Conservation (phyloP, 2,797 vertebrate genomes). For the Merluccius polli region DNA sequence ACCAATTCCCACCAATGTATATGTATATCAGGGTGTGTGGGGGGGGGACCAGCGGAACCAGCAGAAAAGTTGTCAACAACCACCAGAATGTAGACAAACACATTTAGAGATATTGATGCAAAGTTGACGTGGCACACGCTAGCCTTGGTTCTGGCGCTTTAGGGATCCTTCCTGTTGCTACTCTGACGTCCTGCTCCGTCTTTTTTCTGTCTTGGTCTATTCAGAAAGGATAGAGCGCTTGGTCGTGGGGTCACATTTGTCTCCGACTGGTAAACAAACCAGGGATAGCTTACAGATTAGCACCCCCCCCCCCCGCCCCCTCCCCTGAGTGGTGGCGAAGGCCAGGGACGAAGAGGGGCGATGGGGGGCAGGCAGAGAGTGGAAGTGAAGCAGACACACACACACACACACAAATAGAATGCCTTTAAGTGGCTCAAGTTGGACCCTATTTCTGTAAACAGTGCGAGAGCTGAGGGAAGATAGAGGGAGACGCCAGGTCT, state of each 20-base stretch:
- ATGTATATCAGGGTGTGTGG: neutral
- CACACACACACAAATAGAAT: constrained; percentile 27
- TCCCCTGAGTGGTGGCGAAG: constrained; percentile 58
- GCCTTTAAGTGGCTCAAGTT: constrained; percentile 56
- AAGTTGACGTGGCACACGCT: constrained; percentile 30
- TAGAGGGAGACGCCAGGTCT: constrained; percentile 52
- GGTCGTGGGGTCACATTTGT: constrained; percentile 41
- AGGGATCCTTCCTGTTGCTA: constrained; percentile 6
- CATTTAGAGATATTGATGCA: constrained; percentile 31
- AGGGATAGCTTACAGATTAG: constrained; percentile 63
- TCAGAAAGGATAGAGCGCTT: constrained; percentile 33
- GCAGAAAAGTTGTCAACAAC: constrained; percentile 27
- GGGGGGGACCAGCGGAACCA: constrained; percentile 29
- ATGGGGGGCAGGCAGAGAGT: constrained; percentile 23
- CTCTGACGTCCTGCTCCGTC: too few species aligned
- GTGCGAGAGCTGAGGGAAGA: constrained; percentile 58
- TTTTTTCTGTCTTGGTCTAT: too few species aligned
- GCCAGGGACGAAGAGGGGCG: neutral
- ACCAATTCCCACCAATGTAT: constrained; percentile 53
- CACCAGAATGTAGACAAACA: constrained; percentile 38
- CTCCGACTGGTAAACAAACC: constrained; percentile 47
- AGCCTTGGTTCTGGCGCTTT: constrained; percentile 50
- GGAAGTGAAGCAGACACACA: constrained; percentile 56
- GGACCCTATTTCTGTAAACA: constrained; percentile 67
- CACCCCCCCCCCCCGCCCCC: constrained; percentile 33